A percentile compares a stretch with the other conserved stretches of the same genome.
phyloP scores from a whole-genome alignment of 92 coral and sea anemone genomes.

The Plumapathes pennacea region DNA sequence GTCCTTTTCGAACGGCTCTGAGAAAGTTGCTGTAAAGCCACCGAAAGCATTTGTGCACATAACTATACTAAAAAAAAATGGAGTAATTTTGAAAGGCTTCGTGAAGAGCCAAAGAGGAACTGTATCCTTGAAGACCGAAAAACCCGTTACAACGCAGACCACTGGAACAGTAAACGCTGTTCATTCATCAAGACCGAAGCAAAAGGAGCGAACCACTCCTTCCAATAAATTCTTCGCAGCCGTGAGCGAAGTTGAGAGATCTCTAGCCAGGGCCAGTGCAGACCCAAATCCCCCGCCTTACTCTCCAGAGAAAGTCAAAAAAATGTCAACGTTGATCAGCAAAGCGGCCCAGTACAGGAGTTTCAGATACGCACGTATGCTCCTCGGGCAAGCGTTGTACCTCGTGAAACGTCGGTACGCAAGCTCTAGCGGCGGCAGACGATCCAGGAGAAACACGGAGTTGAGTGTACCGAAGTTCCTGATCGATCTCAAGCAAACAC shows the following conservation, averaged over 20 bases:
- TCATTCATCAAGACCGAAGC: not conserved
- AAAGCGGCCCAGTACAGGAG: slow-evolving; percentile 56
- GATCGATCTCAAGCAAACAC: slow-evolving; percentile 28
- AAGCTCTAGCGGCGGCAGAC: slow-evolving; percentile 17
- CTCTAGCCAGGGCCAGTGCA: slow-evolving; percentile 65
- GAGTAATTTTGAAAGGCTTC: too few species aligned
- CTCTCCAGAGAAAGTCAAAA: slow-evolving; percentile 25
- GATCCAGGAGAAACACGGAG: slow-evolving; percentile 13
- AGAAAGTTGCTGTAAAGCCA: too few species aligned
- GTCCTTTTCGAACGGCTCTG: slow-evolving; percentile 57
- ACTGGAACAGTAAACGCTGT: too few species aligned
- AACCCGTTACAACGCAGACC: too few species aligned
- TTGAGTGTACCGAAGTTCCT: slow-evolving; percentile 34
- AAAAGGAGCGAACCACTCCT: slow-evolving; percentile 24
- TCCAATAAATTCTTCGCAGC: slow-evolving; percentile 77
- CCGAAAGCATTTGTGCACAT: too few species aligned
- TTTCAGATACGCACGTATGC: slow-evolving; percentile 74
- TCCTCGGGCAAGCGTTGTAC: slow-evolving; percentile 70
- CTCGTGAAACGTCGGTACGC: not conserved
- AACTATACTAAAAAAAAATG: too few species aligned
- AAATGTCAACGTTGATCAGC: slow-evolving; percentile 49
- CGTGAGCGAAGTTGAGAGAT: slow-evolving; percentile 73
- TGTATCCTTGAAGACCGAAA: too few species aligned
- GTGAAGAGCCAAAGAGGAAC: too few species aligned
- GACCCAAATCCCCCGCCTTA: slow-evolving; percentile 13